Conservation (phyloP, 1,140 invertebrate species). For the Lordiphosa mommai region DNA sequence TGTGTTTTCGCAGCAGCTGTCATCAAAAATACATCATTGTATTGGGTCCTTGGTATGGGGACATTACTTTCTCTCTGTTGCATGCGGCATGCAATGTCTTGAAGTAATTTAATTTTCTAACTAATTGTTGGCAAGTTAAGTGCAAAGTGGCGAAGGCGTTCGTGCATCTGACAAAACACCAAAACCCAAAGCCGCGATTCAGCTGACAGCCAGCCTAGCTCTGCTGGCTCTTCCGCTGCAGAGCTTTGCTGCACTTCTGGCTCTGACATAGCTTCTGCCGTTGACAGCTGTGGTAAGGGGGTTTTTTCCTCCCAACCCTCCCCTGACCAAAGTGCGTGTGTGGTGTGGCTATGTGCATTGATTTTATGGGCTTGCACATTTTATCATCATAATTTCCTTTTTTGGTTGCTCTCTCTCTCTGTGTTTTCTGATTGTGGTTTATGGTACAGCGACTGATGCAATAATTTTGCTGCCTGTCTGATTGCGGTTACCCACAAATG, state of each 20-base stretch:
- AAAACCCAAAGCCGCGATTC: constrained; percentile 38
- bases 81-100: constrained; percentile 59
- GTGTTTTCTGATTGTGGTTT: constrained; percentile 24
- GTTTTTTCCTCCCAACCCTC: constrained; percentile 7
- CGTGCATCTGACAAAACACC: constrained; percentile 38
- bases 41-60: not conserved
- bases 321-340: not conserved
- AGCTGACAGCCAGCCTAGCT: constrained; percentile 42
- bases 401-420: constrained; percentile 21
- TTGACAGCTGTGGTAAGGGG: constrained; percentile 55
- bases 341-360: constrained; percentile 30
- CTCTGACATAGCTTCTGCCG: constrained; percentile 43
- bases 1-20: constrained; percentile 48
- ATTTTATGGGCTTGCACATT: constrained; percentile 62
- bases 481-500: constrained; percentile 47
- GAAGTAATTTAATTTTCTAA: constrained; percentile 62
- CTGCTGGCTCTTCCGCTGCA: constrained; percentile 14
- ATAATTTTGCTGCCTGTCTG: constrained; percentile 53
- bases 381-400: constrained; percentile 37
- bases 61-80: constrained; percentile 14
- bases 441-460: constrained; percentile 32
- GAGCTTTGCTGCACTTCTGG: too few species aligned
- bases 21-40: constrained; percentile 67
- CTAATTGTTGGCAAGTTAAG: constrained; percentile 64
- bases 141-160: constrained; percentile 23